Conservation (phyloP, 1,140 invertebrate genomes). For the Pseudomyrmex dendroicus region DNA sequence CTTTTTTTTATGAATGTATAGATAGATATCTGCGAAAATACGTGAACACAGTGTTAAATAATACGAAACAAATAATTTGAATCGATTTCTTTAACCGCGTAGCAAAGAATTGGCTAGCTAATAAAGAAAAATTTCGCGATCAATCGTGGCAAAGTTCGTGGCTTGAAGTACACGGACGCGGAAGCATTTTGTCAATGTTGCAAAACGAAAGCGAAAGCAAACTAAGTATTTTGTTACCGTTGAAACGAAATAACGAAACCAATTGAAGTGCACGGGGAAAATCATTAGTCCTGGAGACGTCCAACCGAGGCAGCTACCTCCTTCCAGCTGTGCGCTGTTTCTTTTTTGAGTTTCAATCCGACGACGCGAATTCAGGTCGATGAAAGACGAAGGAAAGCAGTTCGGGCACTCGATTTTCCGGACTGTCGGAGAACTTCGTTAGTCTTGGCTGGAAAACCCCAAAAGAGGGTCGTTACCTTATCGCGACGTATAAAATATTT, state of each 20-base stretch:
- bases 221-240: slow-evolving; percentile 53
- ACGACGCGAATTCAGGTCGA: slow-evolving; percentile 64
- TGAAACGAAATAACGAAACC: slow-evolving; percentile 56
- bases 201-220: slow-evolving; percentile 38
- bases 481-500: slow-evolving; percentile 62
- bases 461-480: slow-evolving; percentile 66
- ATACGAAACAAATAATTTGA: neutral
- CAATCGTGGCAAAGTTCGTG: neutral
- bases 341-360: slow-evolving; percentile 61
- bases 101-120: neutral
- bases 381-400: slow-evolving; percentile 38
- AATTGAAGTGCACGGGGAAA: slow-evolving; percentile 50
- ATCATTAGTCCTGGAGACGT: slow-evolving; percentile 56
- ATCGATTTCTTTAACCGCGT: neutral
- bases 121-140: slow-evolving; percentile 17
- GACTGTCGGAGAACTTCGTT: slow-evolving; percentile 68
- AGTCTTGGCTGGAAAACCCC: slow-evolving; percentile 56
- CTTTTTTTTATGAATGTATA: neutral
- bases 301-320: neutral
- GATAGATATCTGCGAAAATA: neutral
- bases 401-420: slow-evolving; percentile 68
- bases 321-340: slow-evolving; percentile 31
- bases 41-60: neutral
- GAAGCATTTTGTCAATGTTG: slow-evolving; percentile 11
- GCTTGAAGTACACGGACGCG: neutral